Percentiles rank a stretch among this genome's conserved stretches.
Evolutionary conservation across 2,888 invertebrate species (phyloP).

Genomic region (Trichogramma dendrolimi): DNA sequence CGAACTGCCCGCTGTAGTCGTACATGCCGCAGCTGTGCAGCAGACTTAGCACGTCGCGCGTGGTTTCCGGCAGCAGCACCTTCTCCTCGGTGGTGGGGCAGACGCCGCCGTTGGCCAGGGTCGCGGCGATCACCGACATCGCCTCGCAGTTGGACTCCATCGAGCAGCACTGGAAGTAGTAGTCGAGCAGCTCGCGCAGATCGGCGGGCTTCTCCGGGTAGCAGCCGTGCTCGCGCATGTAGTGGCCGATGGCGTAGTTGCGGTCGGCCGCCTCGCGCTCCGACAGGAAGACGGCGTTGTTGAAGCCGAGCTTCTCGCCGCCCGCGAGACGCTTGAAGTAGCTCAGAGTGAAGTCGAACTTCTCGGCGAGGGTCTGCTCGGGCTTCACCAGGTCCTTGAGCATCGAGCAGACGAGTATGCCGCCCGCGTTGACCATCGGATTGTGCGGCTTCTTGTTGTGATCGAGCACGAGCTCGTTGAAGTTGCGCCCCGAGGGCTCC

Average conservation of each 20-base stretch:
- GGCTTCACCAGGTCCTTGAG: conserved; percentile 77
- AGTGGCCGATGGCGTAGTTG: conserved; percentile 95
- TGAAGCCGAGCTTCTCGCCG: conserved; percentile 85
- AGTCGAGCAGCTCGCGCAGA: conserved; percentile 90
- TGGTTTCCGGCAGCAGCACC: conserved; percentile 83
- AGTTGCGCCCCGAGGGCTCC: conserved; percentile 93
- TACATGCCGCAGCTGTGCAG: conserved; percentile 99
- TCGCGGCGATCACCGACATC: conserved; percentile 90
- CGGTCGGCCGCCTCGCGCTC: conserved; percentile 96
- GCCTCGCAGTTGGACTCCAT: conserved; percentile 94
- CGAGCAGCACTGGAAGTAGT: conserved; percentile 95
- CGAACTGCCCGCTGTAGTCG: conserved; percentile 94
- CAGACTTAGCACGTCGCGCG: conserved; percentile 89
- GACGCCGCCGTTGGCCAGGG: conserved; percentile 96
- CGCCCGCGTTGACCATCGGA: conserved; percentile 99
- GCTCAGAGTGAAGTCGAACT: conserved; percentile 86
- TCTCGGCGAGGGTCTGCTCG: conserved; percentile 86
- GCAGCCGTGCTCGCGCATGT: conserved; percentile 94
- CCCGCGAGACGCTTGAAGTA: conserved; percentile 86
- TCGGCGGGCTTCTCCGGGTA: conserved; percentile 89
- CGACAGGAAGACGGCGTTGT: conserved; percentile 93
- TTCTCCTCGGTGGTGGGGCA: conserved; percentile 95
- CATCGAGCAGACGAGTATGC: conserved; percentile 86
- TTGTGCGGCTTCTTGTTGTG: conserved; percentile 95
- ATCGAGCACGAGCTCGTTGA: conserved; percentile 93